A percentile compares a stretch with the other conserved stretches of the same genome.
Evolutionary conservation across 2,888 invertebrate genomes (phyloP).

Genomic region (Drosophila suboccidentalis): DNA sequence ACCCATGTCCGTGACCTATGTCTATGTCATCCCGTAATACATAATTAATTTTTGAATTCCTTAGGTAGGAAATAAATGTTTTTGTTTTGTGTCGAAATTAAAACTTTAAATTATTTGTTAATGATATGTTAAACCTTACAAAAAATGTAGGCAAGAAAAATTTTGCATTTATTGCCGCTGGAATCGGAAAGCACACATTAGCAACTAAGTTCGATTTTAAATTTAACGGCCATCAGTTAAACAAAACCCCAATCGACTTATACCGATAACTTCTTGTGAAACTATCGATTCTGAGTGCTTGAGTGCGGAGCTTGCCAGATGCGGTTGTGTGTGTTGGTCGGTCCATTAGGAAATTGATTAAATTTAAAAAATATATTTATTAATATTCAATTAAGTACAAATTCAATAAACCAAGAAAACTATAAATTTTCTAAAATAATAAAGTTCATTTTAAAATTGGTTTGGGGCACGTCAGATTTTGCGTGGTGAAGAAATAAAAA

Average conservation of each 20-base stretch:
- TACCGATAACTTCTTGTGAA: background rate
- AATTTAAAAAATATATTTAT: too few relatives aligned
- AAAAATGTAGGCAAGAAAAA: background rate
- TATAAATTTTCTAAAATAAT: too few relatives aligned
- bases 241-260: background rate
- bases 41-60: too few relatives aligned
- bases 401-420: too few relatives aligned
- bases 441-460: too few relatives aligned
- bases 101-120: background rate
- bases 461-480: too few relatives aligned
- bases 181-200: background rate
- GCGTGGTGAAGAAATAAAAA: too few relatives aligned
- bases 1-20: too few relatives aligned
- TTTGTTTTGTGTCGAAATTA: background rate
- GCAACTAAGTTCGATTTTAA: background rate
- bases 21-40: too few relatives aligned
- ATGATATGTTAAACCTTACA: background rate
- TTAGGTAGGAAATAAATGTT: background rate
- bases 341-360: too few relatives aligned
- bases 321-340: too few relatives aligned
- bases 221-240: background rate
- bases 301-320: slow-evolving; percentile 23
- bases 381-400: too few relatives aligned
- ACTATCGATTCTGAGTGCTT: background rate
- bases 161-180: background rate